Percentiles rank a stretch among this genome's conserved stretches.
These are phyloP conservation scores for Holcopasites calliopsidis DNA, from an alignment of 1,140 invertebrate genomes.

Conservation along the genomic window DNA sequence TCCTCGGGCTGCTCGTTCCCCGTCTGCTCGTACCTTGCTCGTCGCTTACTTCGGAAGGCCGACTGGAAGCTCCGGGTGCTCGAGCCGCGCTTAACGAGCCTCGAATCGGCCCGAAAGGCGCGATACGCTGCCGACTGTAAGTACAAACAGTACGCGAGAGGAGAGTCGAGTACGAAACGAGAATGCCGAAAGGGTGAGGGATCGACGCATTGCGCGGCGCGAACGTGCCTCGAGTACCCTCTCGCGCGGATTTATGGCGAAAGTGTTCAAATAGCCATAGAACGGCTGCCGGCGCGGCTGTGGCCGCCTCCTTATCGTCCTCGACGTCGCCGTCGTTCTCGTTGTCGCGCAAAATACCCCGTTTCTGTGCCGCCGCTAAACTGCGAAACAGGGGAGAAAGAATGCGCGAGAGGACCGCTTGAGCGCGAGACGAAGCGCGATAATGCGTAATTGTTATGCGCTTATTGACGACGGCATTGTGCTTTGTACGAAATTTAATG, in stretches of 20 bases:
- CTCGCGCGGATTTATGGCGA: constrained; percentile 60
- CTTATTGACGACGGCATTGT: background rate
- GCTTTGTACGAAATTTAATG: background rate
- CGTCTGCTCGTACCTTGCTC: background rate
- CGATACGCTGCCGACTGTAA: background rate
- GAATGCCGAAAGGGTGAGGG: constrained; percentile 20
- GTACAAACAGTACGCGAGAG: constrained; percentile 1
- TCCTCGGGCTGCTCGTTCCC: constrained; percentile 8
- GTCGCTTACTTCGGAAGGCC: background rate
- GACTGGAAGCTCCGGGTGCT: background rate
- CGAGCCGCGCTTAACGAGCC: constrained; percentile 51
- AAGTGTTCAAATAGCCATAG: constrained; percentile 67
- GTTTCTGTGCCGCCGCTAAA: constrained; percentile 45
- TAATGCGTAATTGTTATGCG: constrained; percentile 29
- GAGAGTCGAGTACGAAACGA: constrained; percentile 3
- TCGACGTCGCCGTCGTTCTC: constrained; percentile 7
- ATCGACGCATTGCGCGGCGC: constrained; percentile 42
- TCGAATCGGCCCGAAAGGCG: constrained; percentile 48
- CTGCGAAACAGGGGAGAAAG: background rate
- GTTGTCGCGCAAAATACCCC: constrained; percentile 46
- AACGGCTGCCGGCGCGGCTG: constrained; percentile 19
- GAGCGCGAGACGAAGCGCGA: constrained; percentile 11
- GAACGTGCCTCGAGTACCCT: constrained; percentile 54
- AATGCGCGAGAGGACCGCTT: background rate
- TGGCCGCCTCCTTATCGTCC: constrained; percentile 2